A percentile compares a stretch with the other conserved stretches of the same genome.
Evolutionary conservation across 2,113 vertebrate genomes (phyloP).

Genomic region (Clinocottus analis): DNA sequence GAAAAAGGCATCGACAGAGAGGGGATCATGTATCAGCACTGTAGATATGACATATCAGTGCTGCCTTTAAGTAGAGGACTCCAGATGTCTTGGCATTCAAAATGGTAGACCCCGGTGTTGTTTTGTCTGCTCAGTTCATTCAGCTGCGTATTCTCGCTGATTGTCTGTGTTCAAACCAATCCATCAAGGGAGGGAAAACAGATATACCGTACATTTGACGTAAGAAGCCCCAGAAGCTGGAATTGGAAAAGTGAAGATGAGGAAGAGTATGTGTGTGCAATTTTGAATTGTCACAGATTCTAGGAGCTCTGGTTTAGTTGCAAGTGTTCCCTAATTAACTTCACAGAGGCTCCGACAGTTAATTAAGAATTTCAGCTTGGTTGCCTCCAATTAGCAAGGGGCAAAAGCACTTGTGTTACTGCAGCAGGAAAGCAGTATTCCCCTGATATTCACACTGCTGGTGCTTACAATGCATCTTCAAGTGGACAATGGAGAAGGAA

Average conservation of each 20-base stretch:
- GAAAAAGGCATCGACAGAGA: slow-evolving; percentile 22
- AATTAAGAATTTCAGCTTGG: slow-evolving; percentile 89
- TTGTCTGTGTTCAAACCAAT: slow-evolving; percentile 59
- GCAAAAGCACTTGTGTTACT: slow-evolving; percentile 77
- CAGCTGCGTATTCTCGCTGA: slow-evolving; percentile 53
- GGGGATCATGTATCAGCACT: slow-evolving; percentile 44
- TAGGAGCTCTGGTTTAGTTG: slow-evolving; percentile 81
- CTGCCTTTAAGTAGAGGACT: slow-evolving; percentile 52
- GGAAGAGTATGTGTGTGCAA: neutral
- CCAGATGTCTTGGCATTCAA: slow-evolving; percentile 57
- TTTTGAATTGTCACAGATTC: slow-evolving; percentile 81
- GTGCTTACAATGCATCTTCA: slow-evolving; percentile 64
- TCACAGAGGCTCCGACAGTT: slow-evolving; percentile 85
- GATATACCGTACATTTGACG: slow-evolving; percentile 1
- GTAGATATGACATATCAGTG: slow-evolving; percentile 50
- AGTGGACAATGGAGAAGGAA: slow-evolving; percentile 43
- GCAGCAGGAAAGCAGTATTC: slow-evolving; percentile 73
- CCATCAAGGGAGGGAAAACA: slow-evolving; percentile 37
- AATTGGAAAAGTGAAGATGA: slow-evolving; percentile 6
- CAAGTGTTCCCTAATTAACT: slow-evolving; percentile 87
- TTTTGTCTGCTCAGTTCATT: slow-evolving; percentile 54
- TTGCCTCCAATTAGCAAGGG: slow-evolving; percentile 86
- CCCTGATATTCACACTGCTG: slow-evolving; percentile 66
- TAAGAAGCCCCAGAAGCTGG: slow-evolving; percentile 1
- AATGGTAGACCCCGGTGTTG: slow-evolving; percentile 40